Percentiles rank a stretch among this genome's conserved stretches.
Evolutionary conservation across 92 coral and sea anemone genomes (phyloP).

Genomic region (Scolanthus callimorphus): DNA sequence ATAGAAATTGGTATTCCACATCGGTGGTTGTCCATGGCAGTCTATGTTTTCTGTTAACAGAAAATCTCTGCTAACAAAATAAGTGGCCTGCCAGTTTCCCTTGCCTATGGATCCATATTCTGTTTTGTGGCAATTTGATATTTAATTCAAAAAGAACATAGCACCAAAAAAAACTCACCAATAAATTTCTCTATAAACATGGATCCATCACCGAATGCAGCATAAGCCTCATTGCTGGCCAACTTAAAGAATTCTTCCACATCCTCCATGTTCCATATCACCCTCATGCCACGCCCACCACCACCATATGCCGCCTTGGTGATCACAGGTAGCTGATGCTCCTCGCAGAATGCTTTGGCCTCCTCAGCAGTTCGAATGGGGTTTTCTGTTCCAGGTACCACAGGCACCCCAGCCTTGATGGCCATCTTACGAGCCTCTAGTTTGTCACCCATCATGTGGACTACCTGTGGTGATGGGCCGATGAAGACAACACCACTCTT

Average conservation of each 20-base stretch:
- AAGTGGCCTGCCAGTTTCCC: no score
- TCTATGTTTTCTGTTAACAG: no score
- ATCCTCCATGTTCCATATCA: constrained; percentile 82
- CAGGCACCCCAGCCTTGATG: constrained; percentile 75
- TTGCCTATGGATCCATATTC: no score
- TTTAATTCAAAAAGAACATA: no score
- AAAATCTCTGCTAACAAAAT: no score
- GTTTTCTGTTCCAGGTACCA: constrained; percentile 91
- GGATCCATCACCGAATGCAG: constrained; percentile 98
- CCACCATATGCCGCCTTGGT: constrained; percentile 98
- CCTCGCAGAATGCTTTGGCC: constrained; percentile 84
- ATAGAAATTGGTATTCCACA: no score
- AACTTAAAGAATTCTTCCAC: constrained; percentile 86
- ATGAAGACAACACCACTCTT: constrained; percentile 87
- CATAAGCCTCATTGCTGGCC: constrained; percentile 93
- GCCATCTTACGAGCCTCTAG: constrained; percentile 94
- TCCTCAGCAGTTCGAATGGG: constrained; percentile 71
- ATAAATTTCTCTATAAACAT: constrained; percentile 95
- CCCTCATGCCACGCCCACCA: constrained; percentile 99
- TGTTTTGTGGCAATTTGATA: no score
- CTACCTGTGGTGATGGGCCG: constrained; percentile 91
- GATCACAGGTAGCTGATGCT: constrained; percentile 92
- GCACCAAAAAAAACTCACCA: constrained; percentile 46
- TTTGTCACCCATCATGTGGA: constrained; percentile 95
- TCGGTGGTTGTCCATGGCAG: no score